Evolutionary conservation across 2,797 vertebrate species (phyloP).

Genomic region (Lateolabrax maculatus): DNA sequence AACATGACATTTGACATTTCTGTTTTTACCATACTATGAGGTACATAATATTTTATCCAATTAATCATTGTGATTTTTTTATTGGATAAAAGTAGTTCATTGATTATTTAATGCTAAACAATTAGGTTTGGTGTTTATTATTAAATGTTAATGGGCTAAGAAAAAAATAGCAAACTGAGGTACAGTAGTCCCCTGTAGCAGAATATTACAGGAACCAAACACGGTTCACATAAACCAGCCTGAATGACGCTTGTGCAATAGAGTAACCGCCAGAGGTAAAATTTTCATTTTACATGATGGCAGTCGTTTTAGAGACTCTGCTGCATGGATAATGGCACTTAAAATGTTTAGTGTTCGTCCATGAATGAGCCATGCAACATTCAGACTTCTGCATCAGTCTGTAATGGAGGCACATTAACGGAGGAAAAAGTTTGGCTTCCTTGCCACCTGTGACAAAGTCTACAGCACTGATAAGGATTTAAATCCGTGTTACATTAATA

Average conservation of each 20-base stretch:
- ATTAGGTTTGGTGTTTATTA: background rate
- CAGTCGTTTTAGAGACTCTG: slow-evolving; percentile 29
- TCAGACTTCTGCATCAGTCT: slow-evolving; percentile 30
- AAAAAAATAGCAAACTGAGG: background rate
- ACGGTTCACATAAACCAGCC: slow-evolving; percentile 1
- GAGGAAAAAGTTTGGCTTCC: slow-evolving; percentile 3
- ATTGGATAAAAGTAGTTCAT: background rate
- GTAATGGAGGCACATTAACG: slow-evolving; percentile 3
- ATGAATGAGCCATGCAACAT: slow-evolving; percentile 42
- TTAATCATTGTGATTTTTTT: background rate
- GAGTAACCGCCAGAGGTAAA: slow-evolving; percentile 38
- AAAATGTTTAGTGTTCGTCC: slow-evolving; percentile 38
- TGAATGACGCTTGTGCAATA: slow-evolving; percentile 31
- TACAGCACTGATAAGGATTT: background rate
- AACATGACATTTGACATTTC: background rate
- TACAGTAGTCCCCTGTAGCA: background rate
- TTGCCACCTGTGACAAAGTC: background rate
- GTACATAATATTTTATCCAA: too few species aligned
- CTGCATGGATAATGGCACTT: slow-evolving; percentile 34
- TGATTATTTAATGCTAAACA: background rate
- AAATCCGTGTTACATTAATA: background rate
- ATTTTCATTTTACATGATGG: slow-evolving; percentile 43
- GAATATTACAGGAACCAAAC: slow-evolving; percentile 14
- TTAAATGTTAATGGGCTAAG: slow-evolving; percentile 19
- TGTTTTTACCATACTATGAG: too few species aligned